phyloP scores from a whole-genome alignment of 2,888 invertebrate genomes.

The Baronia brevicornis region DNA sequence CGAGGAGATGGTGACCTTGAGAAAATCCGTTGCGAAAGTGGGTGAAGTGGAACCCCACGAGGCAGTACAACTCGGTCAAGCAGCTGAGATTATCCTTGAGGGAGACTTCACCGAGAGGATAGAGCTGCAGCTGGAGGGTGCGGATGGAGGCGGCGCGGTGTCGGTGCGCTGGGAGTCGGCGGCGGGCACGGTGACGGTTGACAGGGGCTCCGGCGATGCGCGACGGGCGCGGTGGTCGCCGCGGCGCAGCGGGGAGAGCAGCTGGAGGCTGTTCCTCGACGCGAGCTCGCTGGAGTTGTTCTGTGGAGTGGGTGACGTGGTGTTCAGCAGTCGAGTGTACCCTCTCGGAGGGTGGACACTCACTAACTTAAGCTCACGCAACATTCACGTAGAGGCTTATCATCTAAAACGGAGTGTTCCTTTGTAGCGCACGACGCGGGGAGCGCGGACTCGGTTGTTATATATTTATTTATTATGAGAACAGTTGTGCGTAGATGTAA shows the following conservation, averaged over 20 bases:
- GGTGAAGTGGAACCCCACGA: conserved; percentile 30
- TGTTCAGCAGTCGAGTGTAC: conserved; percentile 56
- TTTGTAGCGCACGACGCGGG: no score
- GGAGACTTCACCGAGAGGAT: conserved; percentile 38
- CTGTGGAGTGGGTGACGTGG: conserved; percentile 64
- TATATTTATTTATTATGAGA: no score
- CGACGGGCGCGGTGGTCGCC: conserved; percentile 59
- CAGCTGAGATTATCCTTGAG: conserved; percentile 46
- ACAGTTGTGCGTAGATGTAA: no score
- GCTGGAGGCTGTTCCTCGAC: conserved; percentile 57
- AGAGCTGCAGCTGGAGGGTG: conserved; percentile 42
- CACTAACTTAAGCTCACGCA: conserved; percentile 44
- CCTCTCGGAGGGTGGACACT: conserved; percentile 53
- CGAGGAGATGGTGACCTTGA: conserved; percentile 36
- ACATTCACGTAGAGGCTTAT: conserved; percentile 40
- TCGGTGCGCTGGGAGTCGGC: conserved; percentile 43
- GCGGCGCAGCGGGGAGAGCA: conserved; percentile 23
- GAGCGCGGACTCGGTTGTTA: no score
- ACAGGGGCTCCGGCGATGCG: conserved; percentile 44
- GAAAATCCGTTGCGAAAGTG: conserved; percentile 30
- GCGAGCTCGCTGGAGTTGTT: conserved; percentile 61
- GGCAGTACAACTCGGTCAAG: conserved; percentile 35
- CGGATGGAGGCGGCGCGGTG: conserved; percentile 39
- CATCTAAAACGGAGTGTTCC: conserved; percentile 46
- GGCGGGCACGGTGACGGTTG: conserved; percentile 42